Evolutionary conservation across 1,140 invertebrate genomes (phyloP), one percentile per base, ranked within the genome.

Genomic region (Brachionus sp.): DNA sequence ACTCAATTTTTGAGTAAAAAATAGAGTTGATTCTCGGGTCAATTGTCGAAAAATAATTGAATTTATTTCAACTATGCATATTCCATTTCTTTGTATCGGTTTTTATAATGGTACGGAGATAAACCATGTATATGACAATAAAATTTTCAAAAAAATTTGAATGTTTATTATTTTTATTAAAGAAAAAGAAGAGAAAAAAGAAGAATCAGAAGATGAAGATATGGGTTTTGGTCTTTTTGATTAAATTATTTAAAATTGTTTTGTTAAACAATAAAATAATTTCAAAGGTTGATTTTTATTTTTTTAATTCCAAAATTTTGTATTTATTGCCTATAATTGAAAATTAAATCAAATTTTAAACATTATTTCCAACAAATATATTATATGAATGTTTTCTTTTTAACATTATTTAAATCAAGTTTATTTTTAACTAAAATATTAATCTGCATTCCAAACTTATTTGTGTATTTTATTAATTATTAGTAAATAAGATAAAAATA

Each of bases 151-250:
- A 44, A 37, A n/a, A n/a, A n/a, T n/a, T 25, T 33, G 3, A 62
- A 62, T 68, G 37, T 70, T 44, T 39, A 2, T 25, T 83, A 33
- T 62, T 84, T 83, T 85, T 82, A 73, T 84, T 82, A 64, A 84
- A 86, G 86, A 87, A 86, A 88, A 86, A 84, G 88, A 85, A 44
- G 86, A 87, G 84, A 87, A 87, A 70, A 86, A 88, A 84, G 88
- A 86, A 83, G 89, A 90, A 83, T 85, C 86, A 10, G 88, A 89
- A 77, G 86, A 86, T 29, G 87, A 88, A 78, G 86, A 87, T 42
- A 87, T 87, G 86, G 86, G 86, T 25, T 87, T 87, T 80, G 86
- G 86, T 75, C 84, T 87, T n/a, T 87, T 87, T 83, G 86, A 87
- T 83, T 87, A 86, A 85, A 75, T 29, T 33, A 42, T 78, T 78